Evolutionary conservation across 1,140 invertebrate species (phyloP), one percentile per base, ranked within the genome.

Genomic region (Drosophila funebris): DNA sequence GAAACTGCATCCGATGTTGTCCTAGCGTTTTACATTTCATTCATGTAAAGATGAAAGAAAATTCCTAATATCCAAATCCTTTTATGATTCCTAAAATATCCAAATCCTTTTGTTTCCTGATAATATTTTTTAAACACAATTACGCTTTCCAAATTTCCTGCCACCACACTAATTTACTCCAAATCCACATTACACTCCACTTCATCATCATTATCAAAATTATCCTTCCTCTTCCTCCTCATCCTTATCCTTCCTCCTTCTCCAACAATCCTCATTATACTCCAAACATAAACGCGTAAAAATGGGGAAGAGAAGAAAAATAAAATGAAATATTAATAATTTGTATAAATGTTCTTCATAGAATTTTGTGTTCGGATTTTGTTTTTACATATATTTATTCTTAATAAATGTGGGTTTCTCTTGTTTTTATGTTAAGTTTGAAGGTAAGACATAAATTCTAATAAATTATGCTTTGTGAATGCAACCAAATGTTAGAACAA

Each of bases 291-390:
- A 82, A 88, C 82, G 82, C 82, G 82, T 24, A 56, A 82, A 77
- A 81, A 75, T 75, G 62, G 81, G 82, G 82, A 87, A 87, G 82
- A 87, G 82, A 87, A 87, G 83, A 87, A 87, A 85, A 88, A 82
- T 82, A 87, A 82, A 87, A 88, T 82, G 24, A 60, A 88, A 88
- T 87, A 87, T 87, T 87, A 87, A 87, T 87, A 85, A 85, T 72
- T 72, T 82, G 74, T 52, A 74, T 54, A 70, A 67, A 13, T 50
- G 52, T 13, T 50, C 36, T 69, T 46, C 73, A 81, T 67, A 76
- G 29, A 72, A 66, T 43, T 77, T 83, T 70, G 60, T 78, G 66
- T 78, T 87, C 22, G n/a, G n/a, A n/a, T 46, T 33, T 31, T 18
- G 33, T 56, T 33, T 77, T 64, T 64, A 80, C 39, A 79, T 70